Percentiles rank a stretch among this genome's conserved stretches.
phyloP scores from a whole-genome alignment of 2,113 vertebrate species.

The Vulpes vulpes region DNA sequence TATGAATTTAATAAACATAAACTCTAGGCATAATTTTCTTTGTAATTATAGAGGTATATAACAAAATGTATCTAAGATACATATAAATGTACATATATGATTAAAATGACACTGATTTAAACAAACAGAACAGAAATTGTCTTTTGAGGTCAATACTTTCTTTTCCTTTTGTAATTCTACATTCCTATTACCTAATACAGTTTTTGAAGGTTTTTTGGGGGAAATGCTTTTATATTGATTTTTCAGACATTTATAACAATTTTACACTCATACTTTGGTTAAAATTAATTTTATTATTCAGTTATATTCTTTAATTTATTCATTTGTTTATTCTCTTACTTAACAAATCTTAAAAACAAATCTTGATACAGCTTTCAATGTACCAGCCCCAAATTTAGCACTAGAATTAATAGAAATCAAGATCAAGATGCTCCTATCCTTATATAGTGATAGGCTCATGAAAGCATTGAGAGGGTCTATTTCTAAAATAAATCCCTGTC shows the following conservation, averaged over 20 bases:
- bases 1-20: slow-evolving; percentile 10
- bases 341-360: background rate
- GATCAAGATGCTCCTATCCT: background rate
- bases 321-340: background rate
- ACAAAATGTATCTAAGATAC: background rate
- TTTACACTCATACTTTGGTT: background rate
- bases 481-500: slow-evolving; percentile 5
- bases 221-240: background rate
- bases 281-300: slow-evolving; percentile 6
- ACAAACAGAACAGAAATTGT: background rate
- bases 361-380: background rate
- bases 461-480: background rate
- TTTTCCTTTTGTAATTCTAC: background rate
- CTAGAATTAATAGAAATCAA: background rate
- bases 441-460: background rate
- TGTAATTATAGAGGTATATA: background rate
- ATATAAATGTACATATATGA: background rate
- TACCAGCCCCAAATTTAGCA: background rate
- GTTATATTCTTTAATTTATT: background rate
- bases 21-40: background rate
- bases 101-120: background rate
- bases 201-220: background rate
- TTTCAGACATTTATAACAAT: background rate
- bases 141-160: background rate
- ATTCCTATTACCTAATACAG: background rate